These are phyloP conservation scores for Brachyptera putata DNA, from an alignment of 2,888 invertebrate genomes.

Conservation along the genomic window DNA sequence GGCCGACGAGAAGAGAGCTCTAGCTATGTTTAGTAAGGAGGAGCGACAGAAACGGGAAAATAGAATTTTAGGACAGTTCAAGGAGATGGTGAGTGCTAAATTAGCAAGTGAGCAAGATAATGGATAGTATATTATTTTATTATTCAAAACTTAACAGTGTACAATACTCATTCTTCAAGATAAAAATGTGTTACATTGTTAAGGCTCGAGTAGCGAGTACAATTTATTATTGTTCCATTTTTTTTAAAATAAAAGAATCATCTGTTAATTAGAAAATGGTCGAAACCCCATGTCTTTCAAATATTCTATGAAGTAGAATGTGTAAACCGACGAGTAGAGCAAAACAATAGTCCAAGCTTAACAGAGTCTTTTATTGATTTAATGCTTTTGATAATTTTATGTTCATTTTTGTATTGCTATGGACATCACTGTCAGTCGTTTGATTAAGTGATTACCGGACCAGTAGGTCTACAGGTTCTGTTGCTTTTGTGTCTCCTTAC, in stretches of 20 bases:
- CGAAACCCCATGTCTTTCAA: no score
- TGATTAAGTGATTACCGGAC: no score
- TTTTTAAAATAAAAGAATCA: neutral
- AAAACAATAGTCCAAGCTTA: no score
- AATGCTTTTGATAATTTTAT: no score
- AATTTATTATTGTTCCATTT: neutral
- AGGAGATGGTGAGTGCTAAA: conserved; percentile 77
- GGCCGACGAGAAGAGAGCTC: conserved; percentile 96
- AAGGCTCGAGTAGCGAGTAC: neutral
- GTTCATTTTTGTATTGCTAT: no score
- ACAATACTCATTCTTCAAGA: neutral
- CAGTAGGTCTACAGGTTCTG: no score
- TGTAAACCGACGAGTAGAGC: no score
- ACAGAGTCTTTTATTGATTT: no score
- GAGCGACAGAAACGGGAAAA: conserved; percentile 94
- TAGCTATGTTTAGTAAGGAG: conserved; percentile 98
- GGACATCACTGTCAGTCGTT: no score
- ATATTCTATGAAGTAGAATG: no score
- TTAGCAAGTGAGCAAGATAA: conserved; percentile 54
- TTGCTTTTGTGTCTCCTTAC: no score
- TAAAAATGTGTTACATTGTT: neutral
- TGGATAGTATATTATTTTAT: conserved; percentile 8
- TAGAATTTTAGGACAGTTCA: conserved; percentile 91
- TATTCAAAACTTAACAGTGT: neutral
- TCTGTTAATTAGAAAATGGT: no score